These are phyloP conservation scores for Apis laboriosa DNA, from an alignment of 1,140 invertebrate species.

Conservation along the genomic window DNA sequence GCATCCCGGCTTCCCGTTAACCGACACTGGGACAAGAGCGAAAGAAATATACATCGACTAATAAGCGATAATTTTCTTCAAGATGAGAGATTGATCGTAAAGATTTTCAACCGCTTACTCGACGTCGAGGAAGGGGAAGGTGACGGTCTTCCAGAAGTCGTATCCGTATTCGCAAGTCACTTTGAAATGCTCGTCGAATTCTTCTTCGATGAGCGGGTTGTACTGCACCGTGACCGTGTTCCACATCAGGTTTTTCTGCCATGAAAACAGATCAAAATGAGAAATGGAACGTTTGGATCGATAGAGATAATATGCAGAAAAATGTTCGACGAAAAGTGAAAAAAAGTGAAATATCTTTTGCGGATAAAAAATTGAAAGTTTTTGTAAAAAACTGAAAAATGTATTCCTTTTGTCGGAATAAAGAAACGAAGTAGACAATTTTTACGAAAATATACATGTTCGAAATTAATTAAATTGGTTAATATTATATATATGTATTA, in stretches of 20 bases:
- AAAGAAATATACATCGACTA: background rate
- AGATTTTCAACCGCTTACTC: slow-evolving; percentile 88
- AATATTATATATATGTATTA: background rate
- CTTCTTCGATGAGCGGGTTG: slow-evolving; percentile 95
- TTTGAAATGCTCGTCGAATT: slow-evolving; percentile 97
- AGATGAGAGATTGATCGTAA: background rate
- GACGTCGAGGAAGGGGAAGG: slow-evolving; percentile 96
- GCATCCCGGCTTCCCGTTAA: slow-evolving; percentile 52
- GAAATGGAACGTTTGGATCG: background rate
- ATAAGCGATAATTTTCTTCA: background rate
- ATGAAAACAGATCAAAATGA: slow-evolving; percentile 32
- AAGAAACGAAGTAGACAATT: too few relatives aligned
- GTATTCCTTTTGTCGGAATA: too few relatives aligned
- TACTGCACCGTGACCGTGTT: slow-evolving; percentile 97
- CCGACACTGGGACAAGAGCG: background rate
- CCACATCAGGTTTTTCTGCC: slow-evolving; percentile 96
- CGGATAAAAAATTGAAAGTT: too few relatives aligned
- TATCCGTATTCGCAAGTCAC: slow-evolving; percentile 98
- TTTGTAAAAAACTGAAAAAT: too few relatives aligned
- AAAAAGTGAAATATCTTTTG: too few relatives aligned
- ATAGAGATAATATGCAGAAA: background rate
- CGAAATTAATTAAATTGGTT: too few relatives aligned
- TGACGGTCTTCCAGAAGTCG: slow-evolving; percentile 98
- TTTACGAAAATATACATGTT: too few relatives aligned
- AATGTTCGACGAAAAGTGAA: too few relatives aligned